Evolutionary conservation across 2,888 invertebrate genomes (phyloP).

Genomic region (Pyrrhosoma nymphula): DNA sequence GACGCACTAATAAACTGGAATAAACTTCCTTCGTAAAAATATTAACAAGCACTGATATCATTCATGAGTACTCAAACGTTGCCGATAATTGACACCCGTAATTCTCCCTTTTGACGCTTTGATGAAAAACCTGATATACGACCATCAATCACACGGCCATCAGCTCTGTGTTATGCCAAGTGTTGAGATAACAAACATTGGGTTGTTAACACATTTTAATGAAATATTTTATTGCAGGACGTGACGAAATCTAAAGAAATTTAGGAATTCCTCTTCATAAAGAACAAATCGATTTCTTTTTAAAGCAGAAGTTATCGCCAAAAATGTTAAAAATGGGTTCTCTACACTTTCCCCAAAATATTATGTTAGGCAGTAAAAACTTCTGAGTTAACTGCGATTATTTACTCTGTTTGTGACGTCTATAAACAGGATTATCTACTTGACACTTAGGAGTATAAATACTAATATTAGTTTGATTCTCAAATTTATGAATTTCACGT

Average conservation of each 20-base stretch:
- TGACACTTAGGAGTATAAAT: too few species aligned
- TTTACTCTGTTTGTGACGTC: background rate
- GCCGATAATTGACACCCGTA: background rate
- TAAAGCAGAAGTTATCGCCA: background rate
- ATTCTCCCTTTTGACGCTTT: background rate
- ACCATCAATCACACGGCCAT: background rate
- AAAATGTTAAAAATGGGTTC: background rate
- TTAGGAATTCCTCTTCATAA: background rate
- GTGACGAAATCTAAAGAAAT: background rate
- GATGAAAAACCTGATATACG: background rate
- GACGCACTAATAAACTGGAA: background rate
- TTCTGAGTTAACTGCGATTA: background rate
- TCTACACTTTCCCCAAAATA: background rate
- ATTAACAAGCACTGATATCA: background rate
- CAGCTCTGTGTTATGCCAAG: background rate
- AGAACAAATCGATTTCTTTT: background rate
- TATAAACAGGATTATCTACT: too few species aligned
- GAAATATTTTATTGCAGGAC: background rate
- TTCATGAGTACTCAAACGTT: background rate
- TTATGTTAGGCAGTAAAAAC: background rate
- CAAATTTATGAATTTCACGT: too few species aligned
- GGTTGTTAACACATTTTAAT: background rate
- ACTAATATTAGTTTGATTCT: too few species aligned
- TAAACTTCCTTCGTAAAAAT: background rate
- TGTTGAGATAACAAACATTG: background rate